Base-by-base conservation (phyloP, 2,888 invertebrate genomes). In the Torymus tubicola region DNA sequence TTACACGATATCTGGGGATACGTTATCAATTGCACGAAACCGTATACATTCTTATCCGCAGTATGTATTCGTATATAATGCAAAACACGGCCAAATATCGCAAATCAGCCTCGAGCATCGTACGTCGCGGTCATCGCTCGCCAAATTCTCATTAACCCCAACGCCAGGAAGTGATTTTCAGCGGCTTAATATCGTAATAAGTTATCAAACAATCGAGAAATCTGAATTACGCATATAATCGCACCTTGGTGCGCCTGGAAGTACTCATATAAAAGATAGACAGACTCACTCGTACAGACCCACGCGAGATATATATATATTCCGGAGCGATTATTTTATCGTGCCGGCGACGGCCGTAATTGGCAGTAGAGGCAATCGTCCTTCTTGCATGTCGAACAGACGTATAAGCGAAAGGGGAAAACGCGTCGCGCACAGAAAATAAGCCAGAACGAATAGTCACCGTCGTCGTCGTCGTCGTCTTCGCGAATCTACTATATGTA, bases 381-480 rank as follows among this genome's bases (percentile, higher is more conserved):
- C 85, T 83, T 87, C 83, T 88, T 86, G 88, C 88, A 88, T 88
- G 88, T 85, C 82, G 84, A 86, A 85, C 82, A 82, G 84, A 85
- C 87, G 78, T 81, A 83, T 81, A 85, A 86, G 85, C 84, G 85
- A 84, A 86, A 69, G 74, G 71, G 50, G 52, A 73, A 77, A 58
- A 76, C 74, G 80, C 78, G 78, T 57, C 57, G 70, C 55, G 78
- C 79, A 80, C 71, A 71, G 78, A 61, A 78, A 80, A 73, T 65
- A 53, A 67, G 64, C 8, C 4, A 50, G 55, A 53, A 1, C 42
- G 42, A 11, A 2, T 58, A 31, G 52, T 21, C 61, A 13, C 11
- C 24, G 61, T 63, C 61, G 11, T 2, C 24, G 61, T 63, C 61
- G 11, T 2, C 21, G 70, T 60, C 42, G 58, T 60, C 57, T 21